These are phyloP conservation scores for Ammodytes dubius DNA, from an alignment of 2,113 vertebrate genomes.

Conservation along the genomic window DNA sequence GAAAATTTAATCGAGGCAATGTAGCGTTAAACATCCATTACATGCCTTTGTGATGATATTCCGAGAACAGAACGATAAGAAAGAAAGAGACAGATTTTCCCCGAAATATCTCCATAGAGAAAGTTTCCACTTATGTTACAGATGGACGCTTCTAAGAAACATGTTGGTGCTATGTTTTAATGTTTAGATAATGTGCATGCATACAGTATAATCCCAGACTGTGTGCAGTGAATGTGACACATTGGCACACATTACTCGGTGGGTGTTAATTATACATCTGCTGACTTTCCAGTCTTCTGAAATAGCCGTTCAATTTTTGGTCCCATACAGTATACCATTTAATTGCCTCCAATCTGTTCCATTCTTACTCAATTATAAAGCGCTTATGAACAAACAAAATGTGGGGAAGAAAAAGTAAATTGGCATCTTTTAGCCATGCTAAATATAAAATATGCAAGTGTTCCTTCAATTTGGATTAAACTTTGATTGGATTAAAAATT, in stretches of 20 bases:
- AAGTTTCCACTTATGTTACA: neutral
- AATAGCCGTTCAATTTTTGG: neutral
- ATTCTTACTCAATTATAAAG: neutral
- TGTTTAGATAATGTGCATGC: neutral
- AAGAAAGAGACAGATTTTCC: conserved; percentile 3
- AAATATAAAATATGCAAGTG: conserved; percentile 23
- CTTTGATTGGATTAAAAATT: conserved; percentile 68
- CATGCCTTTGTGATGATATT: conserved; percentile 45
- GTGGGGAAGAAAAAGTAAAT: conserved; percentile 17
- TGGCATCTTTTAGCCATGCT: conserved; percentile 21
- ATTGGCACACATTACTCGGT: neutral
- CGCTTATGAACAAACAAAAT: neutral
- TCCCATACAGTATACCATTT: neutral
- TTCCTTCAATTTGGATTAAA: conserved; percentile 54
- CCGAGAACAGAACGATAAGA: neutral
- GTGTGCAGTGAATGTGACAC: neutral
- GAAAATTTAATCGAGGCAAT: conserved; percentile 58
- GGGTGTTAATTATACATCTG: conserved; percentile 12
- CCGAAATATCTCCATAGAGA: conserved; percentile 16
- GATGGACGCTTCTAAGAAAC: neutral
- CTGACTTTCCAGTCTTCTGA: neutral
- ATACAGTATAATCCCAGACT: neutral
- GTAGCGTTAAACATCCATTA: conserved; percentile 51
- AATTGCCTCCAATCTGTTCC: neutral
- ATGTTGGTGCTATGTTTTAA: neutral